Percentiles rank a stretch among this genome's conserved stretches.
phyloP scores from a whole-genome alignment of 1,140 invertebrate genomes.

The Yoshiicerus persimilis region DNA sequence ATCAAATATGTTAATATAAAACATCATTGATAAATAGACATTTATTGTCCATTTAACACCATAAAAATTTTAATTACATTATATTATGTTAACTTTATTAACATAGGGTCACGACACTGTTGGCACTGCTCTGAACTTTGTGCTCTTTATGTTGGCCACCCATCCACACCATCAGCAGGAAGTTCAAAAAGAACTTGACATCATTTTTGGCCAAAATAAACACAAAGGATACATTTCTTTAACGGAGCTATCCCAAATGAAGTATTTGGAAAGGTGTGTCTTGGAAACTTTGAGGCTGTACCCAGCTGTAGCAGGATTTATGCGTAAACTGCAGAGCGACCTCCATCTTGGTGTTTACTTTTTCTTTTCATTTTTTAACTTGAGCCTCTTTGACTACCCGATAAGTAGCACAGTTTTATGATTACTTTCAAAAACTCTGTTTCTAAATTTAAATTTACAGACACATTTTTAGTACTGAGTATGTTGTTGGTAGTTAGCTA shows the following conservation, averaged over 20 bases:
- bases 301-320: constrained; percentile 65
- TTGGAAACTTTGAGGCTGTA: constrained; percentile 64
- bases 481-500: too few species aligned
- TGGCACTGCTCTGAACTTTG: neutral
- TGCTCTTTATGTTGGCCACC: neutral
- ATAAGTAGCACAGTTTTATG: neutral
- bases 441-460: too few species aligned
- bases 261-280: constrained; percentile 67
- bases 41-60: neutral
- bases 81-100: too few species aligned
- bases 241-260: constrained; percentile 59
- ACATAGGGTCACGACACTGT: constrained; percentile 17
- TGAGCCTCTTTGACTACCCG: too few species aligned
- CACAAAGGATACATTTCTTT: constrained; percentile 51
- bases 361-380: too few species aligned
- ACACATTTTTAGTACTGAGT: too few species aligned
- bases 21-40: too few species aligned
- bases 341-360: constrained; percentile 49
- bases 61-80: too few species aligned
- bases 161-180: constrained; percentile 13
- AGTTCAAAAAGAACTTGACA: constrained; percentile 52
- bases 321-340: constrained; percentile 55
- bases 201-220: constrained; percentile 51
- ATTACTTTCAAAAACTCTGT: neutral
- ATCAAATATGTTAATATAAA: too few species aligned